Conservation (phyloP, 2,797 vertebrate species). For the Leptoclinus maculatus region DNA sequence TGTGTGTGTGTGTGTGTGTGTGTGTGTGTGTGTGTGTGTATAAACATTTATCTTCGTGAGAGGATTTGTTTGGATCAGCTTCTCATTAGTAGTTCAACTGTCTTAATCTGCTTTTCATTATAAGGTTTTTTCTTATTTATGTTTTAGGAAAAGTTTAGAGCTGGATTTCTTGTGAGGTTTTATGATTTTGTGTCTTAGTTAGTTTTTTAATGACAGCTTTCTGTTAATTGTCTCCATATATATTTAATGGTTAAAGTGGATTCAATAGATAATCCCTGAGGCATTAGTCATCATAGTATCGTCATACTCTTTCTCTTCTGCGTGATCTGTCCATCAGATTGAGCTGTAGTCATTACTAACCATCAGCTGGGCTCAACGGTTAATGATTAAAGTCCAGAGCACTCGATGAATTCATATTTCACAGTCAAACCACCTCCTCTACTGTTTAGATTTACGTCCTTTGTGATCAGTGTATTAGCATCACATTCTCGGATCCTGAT, state of each 20-base stretch:
- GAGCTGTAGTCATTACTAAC: constrained; percentile 35
- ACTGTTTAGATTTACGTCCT: not conserved
- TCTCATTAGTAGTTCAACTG: not conserved
- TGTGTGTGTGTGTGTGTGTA: constrained; percentile 16
- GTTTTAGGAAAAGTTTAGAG: not conserved
- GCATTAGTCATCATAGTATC: not conserved
- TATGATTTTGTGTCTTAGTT: not conserved
- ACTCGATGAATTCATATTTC: constrained; percentile 11
- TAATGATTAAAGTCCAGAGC: constrained; percentile 62
- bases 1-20: constrained; percentile 16
- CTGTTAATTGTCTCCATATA: not conserved
- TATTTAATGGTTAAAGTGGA: not conserved
- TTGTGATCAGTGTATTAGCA: not conserved
- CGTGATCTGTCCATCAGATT: constrained; percentile 23
- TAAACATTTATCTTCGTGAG: constrained; percentile 59
- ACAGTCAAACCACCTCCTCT: not conserved
- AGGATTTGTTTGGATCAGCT: constrained; percentile 48
- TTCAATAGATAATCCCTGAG: not conserved
- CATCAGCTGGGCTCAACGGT: constrained; percentile 43
- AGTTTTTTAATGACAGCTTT: not conserved
- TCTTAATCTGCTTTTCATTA: constrained; percentile 1
- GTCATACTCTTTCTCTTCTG: not conserved
- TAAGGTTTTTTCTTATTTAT: not conserved
- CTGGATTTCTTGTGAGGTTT: not conserved
- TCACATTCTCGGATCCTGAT: not conserved